These are phyloP conservation scores for Drymodes brunneopygia DNA, from an alignment of 2,113 vertebrate genomes.

Conservation along the genomic window DNA sequence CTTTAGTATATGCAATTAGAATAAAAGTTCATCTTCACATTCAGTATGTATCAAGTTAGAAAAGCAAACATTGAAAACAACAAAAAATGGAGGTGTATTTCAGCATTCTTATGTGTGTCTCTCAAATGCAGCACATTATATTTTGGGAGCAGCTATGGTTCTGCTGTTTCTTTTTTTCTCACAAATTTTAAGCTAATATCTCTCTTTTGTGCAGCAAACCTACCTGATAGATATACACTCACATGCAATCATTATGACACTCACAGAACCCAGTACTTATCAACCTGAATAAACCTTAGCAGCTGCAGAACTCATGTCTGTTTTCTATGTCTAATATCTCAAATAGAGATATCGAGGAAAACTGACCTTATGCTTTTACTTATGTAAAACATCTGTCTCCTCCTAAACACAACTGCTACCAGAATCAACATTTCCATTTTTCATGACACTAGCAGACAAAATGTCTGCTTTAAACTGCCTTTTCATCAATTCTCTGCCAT, in stretches of 20 bases:
- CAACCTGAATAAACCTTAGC: background rate
- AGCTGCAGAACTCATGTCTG: background rate
- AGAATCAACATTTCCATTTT: constrained; percentile 10
- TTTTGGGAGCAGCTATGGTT: background rate
- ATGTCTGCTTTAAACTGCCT: background rate
- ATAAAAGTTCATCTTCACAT: background rate
- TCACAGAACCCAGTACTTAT: background rate
- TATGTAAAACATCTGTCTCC: background rate
- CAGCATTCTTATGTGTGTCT: background rate
- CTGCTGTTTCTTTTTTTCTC: background rate
- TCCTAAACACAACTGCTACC: background rate
- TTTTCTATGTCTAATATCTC: background rate
- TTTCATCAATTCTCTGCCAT: background rate
- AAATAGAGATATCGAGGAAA: background rate
- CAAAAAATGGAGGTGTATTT: background rate
- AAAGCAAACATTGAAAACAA: background rate
- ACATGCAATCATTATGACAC: background rate
- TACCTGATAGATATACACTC: background rate
- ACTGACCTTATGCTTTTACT: background rate
- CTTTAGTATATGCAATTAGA: background rate
- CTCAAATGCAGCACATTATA: background rate
- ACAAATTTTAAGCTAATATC: background rate
- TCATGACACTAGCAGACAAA: background rate
- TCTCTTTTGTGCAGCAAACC: background rate
- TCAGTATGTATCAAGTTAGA: background rate